Conservation (phyloP, 2,113 vertebrate genomes). For the Peromyscus maniculatus region DNA sequence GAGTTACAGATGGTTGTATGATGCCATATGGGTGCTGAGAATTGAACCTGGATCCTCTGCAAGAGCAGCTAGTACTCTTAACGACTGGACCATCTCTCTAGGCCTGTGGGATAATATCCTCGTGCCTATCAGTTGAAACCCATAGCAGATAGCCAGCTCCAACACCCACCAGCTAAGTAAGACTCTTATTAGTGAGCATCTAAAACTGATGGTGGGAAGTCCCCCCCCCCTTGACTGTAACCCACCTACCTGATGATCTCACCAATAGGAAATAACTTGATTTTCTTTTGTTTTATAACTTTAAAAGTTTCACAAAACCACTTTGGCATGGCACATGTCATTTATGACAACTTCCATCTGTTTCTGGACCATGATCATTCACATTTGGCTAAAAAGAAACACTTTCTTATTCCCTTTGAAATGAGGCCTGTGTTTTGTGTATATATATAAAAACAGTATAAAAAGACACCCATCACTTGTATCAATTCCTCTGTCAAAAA, state of each 20-base stretch:
- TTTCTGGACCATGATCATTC: neutral
- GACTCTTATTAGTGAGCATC: neutral
- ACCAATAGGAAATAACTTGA: neutral
- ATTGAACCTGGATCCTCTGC: neutral
- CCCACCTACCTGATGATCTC: neutral
- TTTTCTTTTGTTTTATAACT: neutral
- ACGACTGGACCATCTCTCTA: neutral
- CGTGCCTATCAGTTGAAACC: neutral
- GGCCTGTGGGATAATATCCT: neutral
- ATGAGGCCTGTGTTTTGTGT: neutral
- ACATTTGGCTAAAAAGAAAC: neutral
- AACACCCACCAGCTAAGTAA: neutral
- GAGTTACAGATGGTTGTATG: neutral
- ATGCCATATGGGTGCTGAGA: neutral
- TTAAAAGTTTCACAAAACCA: neutral
- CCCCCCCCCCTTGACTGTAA: neutral
- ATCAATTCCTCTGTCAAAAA: neutral
- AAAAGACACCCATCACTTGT: neutral
- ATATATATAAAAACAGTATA: neutral
- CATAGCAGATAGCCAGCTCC: neutral
- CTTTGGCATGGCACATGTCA: neutral
- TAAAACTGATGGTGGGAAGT: neutral
- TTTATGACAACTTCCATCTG: neutral
- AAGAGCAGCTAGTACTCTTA: neutral
- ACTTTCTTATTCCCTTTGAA: neutral